Percentiles rank a stretch among this genome's conserved stretches.
Evolutionary conservation across 1,140 invertebrate genomes (phyloP).

Genomic region (Euura lappo): DNA sequence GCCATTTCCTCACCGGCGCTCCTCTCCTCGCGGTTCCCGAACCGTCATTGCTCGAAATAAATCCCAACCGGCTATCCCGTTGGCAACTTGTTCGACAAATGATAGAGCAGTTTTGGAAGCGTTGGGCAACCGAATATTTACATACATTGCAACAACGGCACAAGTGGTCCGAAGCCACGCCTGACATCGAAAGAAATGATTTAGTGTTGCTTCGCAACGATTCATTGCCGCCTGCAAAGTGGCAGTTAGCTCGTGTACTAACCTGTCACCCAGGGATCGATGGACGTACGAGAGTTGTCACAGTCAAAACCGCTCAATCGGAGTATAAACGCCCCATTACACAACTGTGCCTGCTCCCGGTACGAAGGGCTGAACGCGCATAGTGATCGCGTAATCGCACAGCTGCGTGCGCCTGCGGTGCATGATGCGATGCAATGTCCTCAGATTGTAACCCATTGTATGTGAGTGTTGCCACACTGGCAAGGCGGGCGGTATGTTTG

Average conservation of each 20-base stretch:
- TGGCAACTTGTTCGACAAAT: slow-evolving; percentile 16
- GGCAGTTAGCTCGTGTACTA: slow-evolving; percentile 10
- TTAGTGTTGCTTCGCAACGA: slow-evolving; percentile 12
- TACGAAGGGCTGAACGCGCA: no score
- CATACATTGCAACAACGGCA: not conserved
- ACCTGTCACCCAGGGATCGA: slow-evolving; percentile 11
- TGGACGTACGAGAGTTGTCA: slow-evolving; percentile 12
- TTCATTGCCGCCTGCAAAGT: slow-evolving; percentile 11
- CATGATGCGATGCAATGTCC: no score
- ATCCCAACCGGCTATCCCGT: slow-evolving; percentile 15
- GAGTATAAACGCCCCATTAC: slow-evolving; percentile 12
- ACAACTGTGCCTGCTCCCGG: slow-evolving; percentile 10
- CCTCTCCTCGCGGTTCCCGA: slow-evolving; percentile 25
- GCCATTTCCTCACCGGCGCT: slow-evolving; percentile 37
- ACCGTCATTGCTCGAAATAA: slow-evolving; percentile 14
- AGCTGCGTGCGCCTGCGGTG: no score
- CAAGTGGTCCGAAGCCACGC: slow-evolving; percentile 2
- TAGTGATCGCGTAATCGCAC: no score
- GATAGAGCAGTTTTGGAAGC: slow-evolving; percentile 14
- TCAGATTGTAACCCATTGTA: no score
- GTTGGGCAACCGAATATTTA: slow-evolving; percentile 14
- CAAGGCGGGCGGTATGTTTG: no score
- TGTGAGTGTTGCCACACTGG: no score
- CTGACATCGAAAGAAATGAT: not conserved
- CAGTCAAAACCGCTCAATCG: slow-evolving; percentile 9